Conservation (phyloP, 1,140 invertebrate species). For the Phymorhynchus buccinoides region DNA sequence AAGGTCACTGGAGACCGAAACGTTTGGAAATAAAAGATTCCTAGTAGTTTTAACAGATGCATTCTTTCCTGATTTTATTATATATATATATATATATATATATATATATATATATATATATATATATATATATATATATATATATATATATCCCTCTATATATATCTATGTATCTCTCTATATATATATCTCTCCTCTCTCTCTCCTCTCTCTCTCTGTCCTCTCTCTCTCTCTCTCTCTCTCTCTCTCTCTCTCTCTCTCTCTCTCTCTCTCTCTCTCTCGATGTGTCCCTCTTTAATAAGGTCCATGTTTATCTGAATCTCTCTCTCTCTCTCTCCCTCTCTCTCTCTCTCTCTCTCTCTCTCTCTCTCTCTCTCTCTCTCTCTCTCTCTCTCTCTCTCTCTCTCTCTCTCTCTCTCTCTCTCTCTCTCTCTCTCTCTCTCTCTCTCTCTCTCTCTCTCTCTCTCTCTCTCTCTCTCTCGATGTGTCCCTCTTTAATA, state of each 20-base stretch:
- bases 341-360: slow-evolving; percentile 26
- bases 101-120: background rate
- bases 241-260: no score
- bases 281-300: no score
- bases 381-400: slow-evolving; percentile 22
- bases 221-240: no score
- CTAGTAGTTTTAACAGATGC: no score
- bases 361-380: slow-evolving; percentile 17
- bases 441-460: slow-evolving; percentile 36
- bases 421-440: slow-evolving; percentile 33
- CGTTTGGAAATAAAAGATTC: no score
- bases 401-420: slow-evolving; percentile 34
- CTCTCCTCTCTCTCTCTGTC: background rate
- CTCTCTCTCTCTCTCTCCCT: slow-evolving; percentile 9
- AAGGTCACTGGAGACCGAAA: no score
- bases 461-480: slow-evolving; percentile 32
- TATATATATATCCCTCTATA: background rate
- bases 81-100: background rate
- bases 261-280: no score
- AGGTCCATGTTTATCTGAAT: no score
- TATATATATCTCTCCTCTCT: background rate
- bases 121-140: background rate
- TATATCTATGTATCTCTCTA: background rate
- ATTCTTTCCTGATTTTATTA: background rate
- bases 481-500: background rate